Conservation (phyloP, 2,888 invertebrate genomes). For the Marasmarcha lunaedactyla region DNA sequence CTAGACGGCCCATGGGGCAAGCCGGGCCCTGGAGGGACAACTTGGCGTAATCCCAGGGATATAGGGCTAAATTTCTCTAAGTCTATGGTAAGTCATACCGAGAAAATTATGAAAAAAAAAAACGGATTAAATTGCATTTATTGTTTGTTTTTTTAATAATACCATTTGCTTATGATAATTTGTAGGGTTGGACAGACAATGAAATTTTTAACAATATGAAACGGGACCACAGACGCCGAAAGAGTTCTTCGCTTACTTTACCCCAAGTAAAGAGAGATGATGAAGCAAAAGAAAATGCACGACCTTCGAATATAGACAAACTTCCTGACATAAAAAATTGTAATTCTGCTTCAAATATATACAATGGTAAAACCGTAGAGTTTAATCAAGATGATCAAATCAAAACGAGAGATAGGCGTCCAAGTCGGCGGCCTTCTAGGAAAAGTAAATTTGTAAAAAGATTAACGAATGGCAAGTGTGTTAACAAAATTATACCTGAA, state of each 20-base stretch:
- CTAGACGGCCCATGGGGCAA: slow-evolving; percentile 74
- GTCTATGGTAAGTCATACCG: slow-evolving; percentile 82
- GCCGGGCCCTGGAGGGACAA: slow-evolving; percentile 77
- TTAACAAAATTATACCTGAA: slow-evolving; percentile 29
- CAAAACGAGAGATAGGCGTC: slow-evolving; percentile 23
- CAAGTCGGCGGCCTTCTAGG: slow-evolving; percentile 25
- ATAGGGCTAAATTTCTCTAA: slow-evolving; percentile 81
- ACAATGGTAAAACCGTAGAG: slow-evolving; percentile 17
- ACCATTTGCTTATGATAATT: too few species aligned
- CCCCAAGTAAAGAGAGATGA: slow-evolving; percentile 63
- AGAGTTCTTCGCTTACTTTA: slow-evolving; percentile 59
- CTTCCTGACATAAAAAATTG: slow-evolving; percentile 39
- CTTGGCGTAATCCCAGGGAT: slow-evolving; percentile 80
- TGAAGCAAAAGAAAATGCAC: slow-evolving; percentile 39
- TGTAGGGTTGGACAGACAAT: slow-evolving; percentile 63
- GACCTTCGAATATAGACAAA: slow-evolving; percentile 30
- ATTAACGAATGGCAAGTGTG: slow-evolving; percentile 39
- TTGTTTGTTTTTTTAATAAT: too few species aligned
- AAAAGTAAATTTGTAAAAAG: slow-evolving; percentile 44
- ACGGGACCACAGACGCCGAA: slow-evolving; percentile 31
- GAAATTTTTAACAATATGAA: slow-evolving; percentile 45
- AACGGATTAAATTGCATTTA: background rate
- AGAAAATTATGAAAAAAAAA: too few species aligned
- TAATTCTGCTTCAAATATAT: slow-evolving; percentile 18
- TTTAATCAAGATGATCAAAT: slow-evolving; percentile 11